phyloP scores from a whole-genome alignment of 2,113 vertebrate species.

The Syrmaticus mikado region DNA sequence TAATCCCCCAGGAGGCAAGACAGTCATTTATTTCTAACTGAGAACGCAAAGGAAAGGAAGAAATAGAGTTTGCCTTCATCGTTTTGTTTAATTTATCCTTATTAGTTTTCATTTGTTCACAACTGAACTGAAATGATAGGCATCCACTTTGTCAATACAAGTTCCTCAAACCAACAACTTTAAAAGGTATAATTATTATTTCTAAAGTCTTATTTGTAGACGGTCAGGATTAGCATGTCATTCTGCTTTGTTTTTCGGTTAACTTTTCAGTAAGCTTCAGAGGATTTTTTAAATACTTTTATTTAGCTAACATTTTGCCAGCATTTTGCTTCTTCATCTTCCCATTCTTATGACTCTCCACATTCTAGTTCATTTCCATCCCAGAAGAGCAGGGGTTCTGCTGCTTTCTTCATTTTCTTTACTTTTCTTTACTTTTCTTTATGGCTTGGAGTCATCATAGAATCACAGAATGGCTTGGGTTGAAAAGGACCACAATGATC shows the following conservation, averaged over 20 bases:
- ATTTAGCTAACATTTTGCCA: background rate
- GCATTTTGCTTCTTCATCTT: background rate
- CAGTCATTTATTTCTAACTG: slow-evolving; percentile 63
- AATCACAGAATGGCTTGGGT: too few species aligned
- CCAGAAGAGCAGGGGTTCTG: background rate
- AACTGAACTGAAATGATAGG: slow-evolving; percentile 5
- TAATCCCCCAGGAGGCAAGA: slow-evolving; percentile 60
- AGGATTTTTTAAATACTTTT: background rate
- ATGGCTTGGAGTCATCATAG: background rate
- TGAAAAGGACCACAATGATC: too few species aligned
- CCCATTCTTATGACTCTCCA: background rate
- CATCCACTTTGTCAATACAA: slow-evolving; percentile 16
- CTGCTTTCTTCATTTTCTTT: background rate
- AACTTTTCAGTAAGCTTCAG: background rate
- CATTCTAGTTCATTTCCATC: background rate
- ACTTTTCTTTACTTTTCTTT: too few species aligned
- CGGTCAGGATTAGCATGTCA: background rate
- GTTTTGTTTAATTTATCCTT: slow-evolving; percentile 50
- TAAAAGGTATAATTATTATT: slow-evolving; percentile 13
- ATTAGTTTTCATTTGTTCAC: slow-evolving; percentile 24
- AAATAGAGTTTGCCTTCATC: slow-evolving; percentile 20
- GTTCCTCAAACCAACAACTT: slow-evolving; percentile 36
- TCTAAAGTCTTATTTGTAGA: background rate
- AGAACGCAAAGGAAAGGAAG: slow-evolving; percentile 35
- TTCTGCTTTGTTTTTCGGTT: background rate